Evolutionary conservation across 2,888 invertebrate species (phyloP), one percentile per base, ranked within the genome.

Genomic region (Dendrolimus pini): DNA sequence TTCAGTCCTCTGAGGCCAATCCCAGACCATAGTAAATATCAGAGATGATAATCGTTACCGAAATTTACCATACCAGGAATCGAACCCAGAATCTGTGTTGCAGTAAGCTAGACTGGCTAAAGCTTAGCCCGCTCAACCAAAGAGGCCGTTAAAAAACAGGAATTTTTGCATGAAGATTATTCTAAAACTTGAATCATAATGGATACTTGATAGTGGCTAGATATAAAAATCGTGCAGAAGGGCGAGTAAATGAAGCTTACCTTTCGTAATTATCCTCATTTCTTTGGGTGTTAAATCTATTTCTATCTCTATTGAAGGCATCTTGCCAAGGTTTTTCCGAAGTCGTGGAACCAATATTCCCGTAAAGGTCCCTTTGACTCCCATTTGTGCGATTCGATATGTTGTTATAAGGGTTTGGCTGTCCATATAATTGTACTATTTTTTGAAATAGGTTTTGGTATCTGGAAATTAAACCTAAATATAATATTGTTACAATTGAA

Each of bases 361-460:
- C 78, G 58, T 74, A 87, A 0, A 79, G 73, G 54, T 85, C 82
- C 1, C 74, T 60, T 54, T 70, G 70, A 56, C 75, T 79, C 0
- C 69, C 74, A 1, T 56, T 64, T 0, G 83, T 83, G 0, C 74
- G 65, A 64, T 86, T 85, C 0, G 83, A 79, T 54, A 78, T 74
- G 18, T 69, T 77, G 62, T 85, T 89, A 2, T 74, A 66, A 0
- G 82, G 77, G 62, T 89, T 87, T 1, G 85, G 84, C 55, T 84
- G 80, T 0, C 91, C 90, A 61, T 94, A 94, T 1, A 93, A 71
- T 61, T 93, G 87, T 0, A 93, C 92, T 13, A 94, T 88, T 67
- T 92, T 93, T 67, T 93, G 87, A 0, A 96, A 78, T 66, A 95
- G 93, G 61, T 89, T 92, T 75, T 96, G 95, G 70, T 93, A 95